Evolutionary conservation across 1,140 invertebrate species (phyloP).

Genomic region (Hyles vespertilio): DNA sequence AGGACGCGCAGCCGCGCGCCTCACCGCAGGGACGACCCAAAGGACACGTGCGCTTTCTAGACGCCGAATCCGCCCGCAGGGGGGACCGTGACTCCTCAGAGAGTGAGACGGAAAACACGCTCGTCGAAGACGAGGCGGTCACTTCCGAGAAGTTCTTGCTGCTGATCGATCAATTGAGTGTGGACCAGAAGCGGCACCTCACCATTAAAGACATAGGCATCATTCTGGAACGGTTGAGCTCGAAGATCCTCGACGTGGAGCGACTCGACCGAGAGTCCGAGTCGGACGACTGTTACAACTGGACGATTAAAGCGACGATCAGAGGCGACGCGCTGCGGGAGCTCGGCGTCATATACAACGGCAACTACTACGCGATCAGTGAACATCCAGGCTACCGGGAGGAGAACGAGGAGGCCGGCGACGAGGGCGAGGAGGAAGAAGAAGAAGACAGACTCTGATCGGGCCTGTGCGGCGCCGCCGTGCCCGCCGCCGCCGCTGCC

Average conservation of each 20-base stretch:
- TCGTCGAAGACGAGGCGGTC: conserved; percentile 91
- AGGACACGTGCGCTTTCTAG: conserved; percentile 85
- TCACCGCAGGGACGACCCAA: conserved; percentile 79
- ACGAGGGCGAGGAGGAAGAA: conserved; percentile 87
- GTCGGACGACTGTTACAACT: conserved; percentile 94
- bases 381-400: conserved; percentile 95
- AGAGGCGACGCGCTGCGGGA: conserved; percentile 91
- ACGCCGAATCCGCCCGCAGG: conserved; percentile 79
- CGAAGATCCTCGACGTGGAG: conserved; percentile 95
- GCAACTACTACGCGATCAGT: conserved; percentile 95
- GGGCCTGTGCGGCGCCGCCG: conserved; percentile 68
- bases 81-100: conserved; percentile 90
- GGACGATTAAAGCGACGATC: conserved; percentile 95
- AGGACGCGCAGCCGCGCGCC: conserved; percentile 83
- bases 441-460: conserved; percentile 87
- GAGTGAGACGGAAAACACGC: conserved; percentile 93
- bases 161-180: conserved; percentile 93
- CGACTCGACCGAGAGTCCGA: conserved; percentile 92
- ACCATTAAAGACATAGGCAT: conserved; percentile 97
- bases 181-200: conserved; percentile 92
- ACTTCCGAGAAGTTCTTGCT: conserved; percentile 94
- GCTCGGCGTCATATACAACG: conserved; percentile 95
- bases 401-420: conserved; percentile 87
- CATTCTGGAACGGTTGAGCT: conserved; percentile 92
- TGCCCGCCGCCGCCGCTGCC: conserved; percentile 68